Conservation (phyloP, 2,113 vertebrate species). For the Tupaia tana region DNA sequence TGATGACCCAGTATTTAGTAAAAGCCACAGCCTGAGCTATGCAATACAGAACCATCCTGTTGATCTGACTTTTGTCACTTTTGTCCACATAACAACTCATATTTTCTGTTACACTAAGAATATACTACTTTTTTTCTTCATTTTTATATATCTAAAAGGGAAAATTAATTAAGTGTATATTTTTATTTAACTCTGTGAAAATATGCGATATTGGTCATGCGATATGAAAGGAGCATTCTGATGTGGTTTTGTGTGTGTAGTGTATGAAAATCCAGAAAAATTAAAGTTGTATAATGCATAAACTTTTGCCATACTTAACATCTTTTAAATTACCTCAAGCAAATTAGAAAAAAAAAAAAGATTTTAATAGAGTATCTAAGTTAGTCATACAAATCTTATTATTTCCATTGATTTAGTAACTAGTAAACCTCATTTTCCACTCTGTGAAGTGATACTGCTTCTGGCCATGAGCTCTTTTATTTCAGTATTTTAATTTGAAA, state of each 20-base stretch:
- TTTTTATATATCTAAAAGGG: not conserved
- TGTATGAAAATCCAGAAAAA: not conserved
- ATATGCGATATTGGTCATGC: not conserved
- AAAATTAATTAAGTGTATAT: not conserved
- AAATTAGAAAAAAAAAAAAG: conserved; percentile 66
- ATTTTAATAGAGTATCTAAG: conserved; percentile 27
- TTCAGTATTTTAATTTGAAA: conserved; percentile 67
- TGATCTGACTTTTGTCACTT: not conserved
- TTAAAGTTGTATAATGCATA: conserved; percentile 9
- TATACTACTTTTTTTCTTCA: not conserved
- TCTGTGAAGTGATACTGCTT: conserved; percentile 63
- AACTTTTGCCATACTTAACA: conserved; percentile 4
- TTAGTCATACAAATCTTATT: conserved; percentile 59
- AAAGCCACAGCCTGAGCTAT: not conserved
- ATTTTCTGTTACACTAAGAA: not conserved
- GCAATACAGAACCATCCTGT: not conserved
- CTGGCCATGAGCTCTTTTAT: not conserved
- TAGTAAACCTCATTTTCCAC: conserved; percentile 64
- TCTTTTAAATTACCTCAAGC: conserved; percentile 68
- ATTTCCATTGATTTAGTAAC: conserved; percentile 76
- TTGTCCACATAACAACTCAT: not conserved
- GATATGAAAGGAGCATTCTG: not conserved
- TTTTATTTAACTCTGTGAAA: not conserved
- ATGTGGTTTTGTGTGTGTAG: not conserved
- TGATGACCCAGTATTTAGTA: not conserved